Conservation (phyloP, 2,113 vertebrate species). For the Tyto alba region DNA sequence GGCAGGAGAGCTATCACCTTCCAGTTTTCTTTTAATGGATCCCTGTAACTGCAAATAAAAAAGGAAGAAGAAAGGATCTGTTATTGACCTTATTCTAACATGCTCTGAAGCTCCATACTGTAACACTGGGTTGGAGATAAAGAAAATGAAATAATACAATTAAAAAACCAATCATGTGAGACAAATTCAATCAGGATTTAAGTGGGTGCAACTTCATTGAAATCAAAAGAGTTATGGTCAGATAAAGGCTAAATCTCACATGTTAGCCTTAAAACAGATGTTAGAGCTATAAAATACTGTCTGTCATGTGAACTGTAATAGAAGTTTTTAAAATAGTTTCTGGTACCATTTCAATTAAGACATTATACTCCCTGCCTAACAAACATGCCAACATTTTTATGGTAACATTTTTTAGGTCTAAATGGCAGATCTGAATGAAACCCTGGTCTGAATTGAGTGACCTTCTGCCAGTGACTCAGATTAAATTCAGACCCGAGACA, state of each 20-base stretch:
- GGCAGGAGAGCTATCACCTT: slow-evolving; percentile 75
- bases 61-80: not conserved
- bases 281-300: slow-evolving; percentile 37
- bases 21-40: slow-evolving; percentile 83
- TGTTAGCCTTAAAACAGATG: slow-evolving; percentile 28
- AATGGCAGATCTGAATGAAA: slow-evolving; percentile 35
- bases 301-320: slow-evolving; percentile 26
- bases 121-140: not conserved
- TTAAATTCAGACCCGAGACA: slow-evolving; percentile 37
- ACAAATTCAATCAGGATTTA: slow-evolving; percentile 43
- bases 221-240: not conserved
- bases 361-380: slow-evolving; percentile 36
- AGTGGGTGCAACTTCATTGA: slow-evolving; percentile 10
- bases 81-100: slow-evolving; percentile 18
- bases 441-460: slow-evolving; percentile 1
- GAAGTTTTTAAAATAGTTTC: slow-evolving; percentile 50
- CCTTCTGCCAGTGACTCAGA: not conserved
- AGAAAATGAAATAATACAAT: slow-evolving; percentile 43
- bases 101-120: not conserved
- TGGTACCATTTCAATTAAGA: slow-evolving; percentile 53
- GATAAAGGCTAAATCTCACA: slow-evolving; percentile 17
- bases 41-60: slow-evolving; percentile 74
- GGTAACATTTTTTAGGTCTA: slow-evolving; percentile 43
- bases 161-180: slow-evolving; percentile 22
- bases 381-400: slow-evolving; percentile 50